Evolutionary conservation across 2,113 vertebrate species (phyloP).

Genomic region (Chaenocephalus aceratus): DNA sequence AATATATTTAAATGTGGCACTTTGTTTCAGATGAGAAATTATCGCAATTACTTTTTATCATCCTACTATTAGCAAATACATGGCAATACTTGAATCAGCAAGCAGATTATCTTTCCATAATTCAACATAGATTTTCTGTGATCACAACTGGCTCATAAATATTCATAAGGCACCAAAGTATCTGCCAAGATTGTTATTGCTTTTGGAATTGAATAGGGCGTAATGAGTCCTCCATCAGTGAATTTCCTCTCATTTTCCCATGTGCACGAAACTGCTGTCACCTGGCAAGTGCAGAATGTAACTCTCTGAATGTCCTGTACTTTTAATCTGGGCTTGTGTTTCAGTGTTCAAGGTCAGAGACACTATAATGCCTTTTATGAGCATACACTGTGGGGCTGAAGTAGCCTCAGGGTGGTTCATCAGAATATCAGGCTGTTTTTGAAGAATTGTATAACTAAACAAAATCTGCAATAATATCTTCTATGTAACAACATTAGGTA

Average conservation of each 20-base stretch:
- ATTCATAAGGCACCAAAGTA: constrained; percentile 69
- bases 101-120: constrained; percentile 66
- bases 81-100: constrained; percentile 69
- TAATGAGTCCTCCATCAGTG: constrained; percentile 71
- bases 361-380: constrained; percentile 42
- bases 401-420: constrained; percentile 5
- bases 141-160: constrained; percentile 74
- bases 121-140: constrained; percentile 69
- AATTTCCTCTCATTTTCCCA: constrained; percentile 56
- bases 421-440: constrained; percentile 1
- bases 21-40: constrained; percentile 71
- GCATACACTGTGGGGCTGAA: constrained; percentile 5
- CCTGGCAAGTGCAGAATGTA: constrained; percentile 54
- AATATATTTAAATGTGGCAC: constrained; percentile 67
- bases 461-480: constrained; percentile 1
- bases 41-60: constrained; percentile 66
- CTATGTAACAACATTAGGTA: not conserved
- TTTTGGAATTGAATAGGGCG: constrained; percentile 69
- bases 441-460: constrained; percentile 11
- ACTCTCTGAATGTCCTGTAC: constrained; percentile 41
- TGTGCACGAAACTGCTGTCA: constrained; percentile 51
- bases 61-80: constrained; percentile 59
- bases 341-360: constrained; percentile 53
- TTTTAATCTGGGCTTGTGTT: constrained; percentile 49
- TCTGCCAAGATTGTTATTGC: constrained; percentile 68